Evolutionary conservation across 1,140 invertebrate genomes (phyloP).

Genomic region (Myzus persicae): DNA sequence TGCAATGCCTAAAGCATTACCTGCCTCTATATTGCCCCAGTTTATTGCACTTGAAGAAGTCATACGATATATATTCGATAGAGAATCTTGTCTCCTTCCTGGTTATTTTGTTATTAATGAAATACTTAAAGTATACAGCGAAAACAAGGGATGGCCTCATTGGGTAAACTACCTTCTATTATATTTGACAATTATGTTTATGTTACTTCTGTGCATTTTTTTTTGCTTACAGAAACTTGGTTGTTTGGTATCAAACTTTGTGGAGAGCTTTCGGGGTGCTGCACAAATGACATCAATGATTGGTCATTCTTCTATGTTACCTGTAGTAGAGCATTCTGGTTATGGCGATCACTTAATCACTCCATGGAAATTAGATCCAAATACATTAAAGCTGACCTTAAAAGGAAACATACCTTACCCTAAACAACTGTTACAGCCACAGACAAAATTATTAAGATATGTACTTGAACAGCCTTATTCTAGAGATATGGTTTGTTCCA

Average conservation of each 20-base stretch:
- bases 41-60: slow-evolving; percentile 81
- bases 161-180: slow-evolving; percentile 73
- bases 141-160: slow-evolving; percentile 84
- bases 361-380: slow-evolving; percentile 90
- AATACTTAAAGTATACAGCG: slow-evolving; percentile 85
- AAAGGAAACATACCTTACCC: slow-evolving; percentile 94
- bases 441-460: slow-evolving; percentile 86
- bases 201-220: neutral
- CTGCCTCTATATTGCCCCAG: slow-evolving; percentile 81
- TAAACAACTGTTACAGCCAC: slow-evolving; percentile 86
- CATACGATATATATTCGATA: slow-evolving; percentile 88
- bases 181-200: neutral
- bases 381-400: slow-evolving; percentile 84
- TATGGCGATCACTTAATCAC: slow-evolving; percentile 87
- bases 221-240: slow-evolving; percentile 75
- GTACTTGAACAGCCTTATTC: slow-evolving; percentile 95
- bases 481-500: slow-evolving; percentile 93
- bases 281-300: slow-evolving; percentile 96
- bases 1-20: slow-evolving; percentile 76
- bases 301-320: slow-evolving; percentile 87
- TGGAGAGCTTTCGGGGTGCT: slow-evolving; percentile 88
- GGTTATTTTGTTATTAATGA: slow-evolving; percentile 95
- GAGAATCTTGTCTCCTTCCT: slow-evolving; percentile 89
- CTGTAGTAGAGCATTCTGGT: slow-evolving; percentile 92
- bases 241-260: slow-evolving; percentile 83